Evolutionary conservation across 2,113 vertebrate species (phyloP), one percentile per base, ranked within the genome.

Genomic region (Stomatorhinus ivindoensis): DNA sequence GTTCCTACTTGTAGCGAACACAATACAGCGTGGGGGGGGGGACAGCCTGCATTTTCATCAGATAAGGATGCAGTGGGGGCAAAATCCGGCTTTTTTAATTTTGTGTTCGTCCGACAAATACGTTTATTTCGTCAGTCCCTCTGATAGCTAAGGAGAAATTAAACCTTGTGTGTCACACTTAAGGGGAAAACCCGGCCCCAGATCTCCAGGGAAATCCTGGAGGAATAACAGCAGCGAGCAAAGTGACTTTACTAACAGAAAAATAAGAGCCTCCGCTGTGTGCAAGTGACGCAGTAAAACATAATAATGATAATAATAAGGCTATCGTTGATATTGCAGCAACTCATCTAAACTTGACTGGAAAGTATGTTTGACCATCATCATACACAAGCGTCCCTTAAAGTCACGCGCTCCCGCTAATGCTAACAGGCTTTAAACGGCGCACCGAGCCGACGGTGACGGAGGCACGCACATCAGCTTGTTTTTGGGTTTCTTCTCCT

Each of bases 401-500:
- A 35, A 15, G 65, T 7, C 27, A 35, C 11, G 10, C 3, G 2
- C 76, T 82, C 19, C 19, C 39, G 76, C 35, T 82, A 82, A 42
- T 21, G 80, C 35, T 6, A 42, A 42, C 80, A 1, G 35, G 80
- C 15, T 21, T 2, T 8, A 47, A 24, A 13, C 8, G 21, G 46
- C 11, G 42, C 42, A 24, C 24, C 2, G 3, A 31, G 19, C 13
- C 0, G 80, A 83, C 8, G 8, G 1, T 19, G 44, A n/a, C 8
- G 3, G 39, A 10, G 35, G 13, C 58, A 35, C 97, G 97, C 94
- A 99, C 98, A 96, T 97, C 87, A 99, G 96, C 93, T 99, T 99
- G 95, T 98, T 97, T 93, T 99, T 98, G 89, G 98, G 96, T 90
- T 98, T 97, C 0, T 96, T 97, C 94, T 99, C 98, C 93, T 97